phyloP scores from a whole-genome alignment of 2,797 vertebrate species.

The Phoebastria nigripes region DNA sequence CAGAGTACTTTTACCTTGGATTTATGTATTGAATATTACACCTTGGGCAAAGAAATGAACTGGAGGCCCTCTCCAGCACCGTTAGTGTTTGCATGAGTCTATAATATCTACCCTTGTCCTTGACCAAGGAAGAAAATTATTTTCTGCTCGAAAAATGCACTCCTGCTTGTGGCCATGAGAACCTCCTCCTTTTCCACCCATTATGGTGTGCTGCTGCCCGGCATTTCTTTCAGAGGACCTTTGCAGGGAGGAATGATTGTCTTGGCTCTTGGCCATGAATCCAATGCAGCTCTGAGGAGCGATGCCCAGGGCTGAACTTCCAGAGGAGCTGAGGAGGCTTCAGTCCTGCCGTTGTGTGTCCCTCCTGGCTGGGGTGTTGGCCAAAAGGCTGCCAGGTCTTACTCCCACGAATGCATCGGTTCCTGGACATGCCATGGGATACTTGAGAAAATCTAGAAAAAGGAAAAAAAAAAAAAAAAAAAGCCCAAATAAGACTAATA shows the following conservation, averaged over 20 bases:
- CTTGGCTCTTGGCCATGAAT: neutral
- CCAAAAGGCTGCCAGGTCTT: neutral
- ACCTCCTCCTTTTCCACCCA: neutral
- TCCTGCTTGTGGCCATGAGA: neutral
- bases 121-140: neutral
- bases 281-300: rapidly evolving
- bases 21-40: neutral
- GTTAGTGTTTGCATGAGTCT: neutral
- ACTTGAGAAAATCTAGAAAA: neutral
- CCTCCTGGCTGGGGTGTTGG: neutral
- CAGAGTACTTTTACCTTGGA: neutral
- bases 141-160: neutral
- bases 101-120: neutral
- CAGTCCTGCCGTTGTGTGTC: rapidly evolving
- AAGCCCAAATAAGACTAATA: neutral
- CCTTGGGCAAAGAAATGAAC: neutral
- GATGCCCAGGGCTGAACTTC: neutral
- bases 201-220: neutral
- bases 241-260: neutral
- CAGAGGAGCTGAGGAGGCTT: neutral
- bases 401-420: rapidly evolving
- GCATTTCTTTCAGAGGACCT: neutral
- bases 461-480: neutral
- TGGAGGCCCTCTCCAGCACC: neutral
- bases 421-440: rapidly evolving